Evolutionary conservation across 2,797 vertebrate species (phyloP).

Genomic region (Dermochelys coriacea): DNA sequence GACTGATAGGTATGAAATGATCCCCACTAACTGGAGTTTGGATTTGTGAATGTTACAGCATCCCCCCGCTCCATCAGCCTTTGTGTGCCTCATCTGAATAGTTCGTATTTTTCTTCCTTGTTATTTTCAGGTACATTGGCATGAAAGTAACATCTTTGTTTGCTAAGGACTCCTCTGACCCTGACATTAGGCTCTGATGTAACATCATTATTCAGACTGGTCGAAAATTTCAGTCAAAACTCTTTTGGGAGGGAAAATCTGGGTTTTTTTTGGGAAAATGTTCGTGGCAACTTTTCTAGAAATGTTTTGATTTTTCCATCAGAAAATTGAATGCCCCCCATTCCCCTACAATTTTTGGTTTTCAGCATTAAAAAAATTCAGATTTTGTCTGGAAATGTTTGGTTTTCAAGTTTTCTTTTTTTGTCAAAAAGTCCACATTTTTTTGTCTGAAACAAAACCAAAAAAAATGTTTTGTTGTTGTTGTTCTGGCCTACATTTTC

Average conservation of each 20-base stretch:
- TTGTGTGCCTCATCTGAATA: neutral
- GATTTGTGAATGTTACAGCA: slow-evolving; percentile 48
- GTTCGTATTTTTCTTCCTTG: neutral
- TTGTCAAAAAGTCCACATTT: neutral
- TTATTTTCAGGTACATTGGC: neutral
- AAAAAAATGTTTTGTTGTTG: too few relatives aligned
- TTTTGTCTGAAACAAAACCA: neutral
- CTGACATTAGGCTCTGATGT: rapidly evolving
- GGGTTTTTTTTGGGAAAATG: neutral
- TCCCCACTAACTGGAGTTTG: slow-evolving; percentile 26
- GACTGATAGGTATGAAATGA: slow-evolving; percentile 50
- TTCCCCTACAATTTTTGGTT: neutral
- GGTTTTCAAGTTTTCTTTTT: neutral
- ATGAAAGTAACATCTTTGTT: neutral
- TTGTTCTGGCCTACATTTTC: neutral
- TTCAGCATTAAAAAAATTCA: neutral
- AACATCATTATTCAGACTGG: neutral
- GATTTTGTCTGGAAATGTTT: neutral
- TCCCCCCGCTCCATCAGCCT: slow-evolving; percentile 10
- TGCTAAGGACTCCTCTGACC: neutral
- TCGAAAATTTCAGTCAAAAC: neutral
- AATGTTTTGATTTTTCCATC: neutral
- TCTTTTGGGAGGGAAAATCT: neutral
- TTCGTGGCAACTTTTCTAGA: neutral
- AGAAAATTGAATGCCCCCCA: too few relatives aligned